A percentile compares a stretch with the other conserved stretches of the same genome.
These are phyloP conservation scores for Mesocricetus auratus DNA, from an alignment of 2,113 vertebrate species.

Conservation along the genomic window DNA sequence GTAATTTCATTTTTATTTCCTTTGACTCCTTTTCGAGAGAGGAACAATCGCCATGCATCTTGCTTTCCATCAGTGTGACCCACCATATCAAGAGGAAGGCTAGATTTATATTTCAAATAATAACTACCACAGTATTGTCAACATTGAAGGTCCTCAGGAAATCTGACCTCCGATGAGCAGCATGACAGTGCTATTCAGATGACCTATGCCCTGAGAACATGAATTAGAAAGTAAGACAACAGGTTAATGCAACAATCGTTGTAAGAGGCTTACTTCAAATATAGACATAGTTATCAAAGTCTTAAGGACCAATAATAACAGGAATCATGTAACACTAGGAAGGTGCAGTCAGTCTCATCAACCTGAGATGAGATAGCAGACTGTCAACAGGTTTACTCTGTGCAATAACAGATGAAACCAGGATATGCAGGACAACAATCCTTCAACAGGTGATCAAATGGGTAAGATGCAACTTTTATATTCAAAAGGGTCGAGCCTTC, in stretches of 20 bases:
- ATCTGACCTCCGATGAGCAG: neutral
- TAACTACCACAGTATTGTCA: neutral
- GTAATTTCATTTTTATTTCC: neutral
- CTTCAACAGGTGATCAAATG: neutral
- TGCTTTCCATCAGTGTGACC: neutral
- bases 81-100: neutral
- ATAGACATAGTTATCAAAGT: neutral
- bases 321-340: neutral
- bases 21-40: neutral
- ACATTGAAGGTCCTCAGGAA: neutral
- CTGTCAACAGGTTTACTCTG: neutral
- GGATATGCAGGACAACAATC: accelerated
- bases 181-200: neutral
- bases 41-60: neutral
- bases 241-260: neutral
- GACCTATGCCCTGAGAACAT: neutral
- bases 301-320: neutral
- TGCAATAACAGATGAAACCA: neutral
- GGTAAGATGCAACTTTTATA: neutral
- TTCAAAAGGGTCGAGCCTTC: neutral
- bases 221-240: neutral
- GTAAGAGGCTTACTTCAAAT: neutral
- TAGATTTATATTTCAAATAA: constrained; percentile 12
- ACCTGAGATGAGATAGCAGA: neutral
- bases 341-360: neutral